A percentile compares a stretch with the other conserved stretches of the same genome.
phyloP scores from a whole-genome alignment of 1,140 invertebrate species.

The Cataglyphis hispanica region DNA sequence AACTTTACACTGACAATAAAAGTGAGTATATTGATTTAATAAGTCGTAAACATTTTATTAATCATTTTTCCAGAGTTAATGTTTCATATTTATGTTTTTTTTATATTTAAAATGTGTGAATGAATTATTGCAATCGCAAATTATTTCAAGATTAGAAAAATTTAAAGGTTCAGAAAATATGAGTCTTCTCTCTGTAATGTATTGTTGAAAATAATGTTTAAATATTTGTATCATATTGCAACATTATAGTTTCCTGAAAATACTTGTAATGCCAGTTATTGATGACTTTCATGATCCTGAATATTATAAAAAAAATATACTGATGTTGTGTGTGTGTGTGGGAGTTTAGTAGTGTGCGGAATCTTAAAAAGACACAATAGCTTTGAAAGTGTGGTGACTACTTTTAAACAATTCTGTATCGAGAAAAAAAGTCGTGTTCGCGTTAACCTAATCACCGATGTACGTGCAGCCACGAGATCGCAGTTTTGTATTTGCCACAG shows the following conservation, averaged over 20 bases:
- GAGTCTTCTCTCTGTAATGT: background rate
- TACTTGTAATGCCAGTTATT: background rate
- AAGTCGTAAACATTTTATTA: background rate
- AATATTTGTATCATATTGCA: background rate
- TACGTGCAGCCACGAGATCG: slow-evolving; percentile 63
- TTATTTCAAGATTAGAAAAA: background rate
- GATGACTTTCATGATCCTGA: background rate
- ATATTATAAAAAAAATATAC: background rate
- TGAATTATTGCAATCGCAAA: background rate
- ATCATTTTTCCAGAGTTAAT: background rate
- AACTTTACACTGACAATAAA: background rate
- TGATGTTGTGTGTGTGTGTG: background rate
- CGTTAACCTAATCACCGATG: slow-evolving; percentile 72
- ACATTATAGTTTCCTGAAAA: background rate
- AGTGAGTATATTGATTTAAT: background rate
- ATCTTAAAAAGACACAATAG: background rate
- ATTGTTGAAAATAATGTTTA: background rate
- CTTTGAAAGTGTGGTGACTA: background rate
- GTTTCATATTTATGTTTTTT: background rate
- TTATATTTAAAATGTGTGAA: background rate
- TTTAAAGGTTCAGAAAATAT: background rate
- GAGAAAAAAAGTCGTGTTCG: slow-evolving; percentile 55
- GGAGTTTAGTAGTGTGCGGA: background rate
- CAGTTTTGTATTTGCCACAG: slow-evolving; percentile 69
- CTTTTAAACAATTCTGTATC: slow-evolving; percentile 41